Evolutionary conservation across 2,888 invertebrate species (phyloP).

Genomic region (Oxycera nigricornis): DNA sequence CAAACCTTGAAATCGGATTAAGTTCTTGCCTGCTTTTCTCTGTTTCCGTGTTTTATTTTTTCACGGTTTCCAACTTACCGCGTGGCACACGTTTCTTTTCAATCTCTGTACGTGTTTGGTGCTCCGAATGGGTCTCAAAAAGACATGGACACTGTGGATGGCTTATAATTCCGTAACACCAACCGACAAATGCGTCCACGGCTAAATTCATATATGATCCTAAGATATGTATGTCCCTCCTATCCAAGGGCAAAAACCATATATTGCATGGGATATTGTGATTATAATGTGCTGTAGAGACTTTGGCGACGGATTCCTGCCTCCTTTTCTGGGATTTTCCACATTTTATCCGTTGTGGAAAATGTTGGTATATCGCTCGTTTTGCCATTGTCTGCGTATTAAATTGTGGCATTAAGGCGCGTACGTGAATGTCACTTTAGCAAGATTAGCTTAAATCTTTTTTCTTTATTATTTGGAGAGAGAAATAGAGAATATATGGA

Average conservation of each 20-base stretch:
- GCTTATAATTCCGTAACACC: conserved; percentile 27
- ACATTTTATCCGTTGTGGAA: not conserved
- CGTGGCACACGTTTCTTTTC: conserved; percentile 5
- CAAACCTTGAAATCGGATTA: conserved; percentile 38
- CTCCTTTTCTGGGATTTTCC: conserved; percentile 23
- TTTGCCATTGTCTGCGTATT: conserved; percentile 23
- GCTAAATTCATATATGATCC: conserved; percentile 1
- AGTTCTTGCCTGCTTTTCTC: conserved; percentile 19
- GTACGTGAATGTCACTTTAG: conserved; percentile 12
- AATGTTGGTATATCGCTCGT: not conserved
- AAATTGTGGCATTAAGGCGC: conserved; percentile 35
- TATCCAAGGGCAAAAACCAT: conserved; percentile 15
- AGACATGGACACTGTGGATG: conserved; percentile 14
- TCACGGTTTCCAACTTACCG: not conserved
- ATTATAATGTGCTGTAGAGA: conserved; percentile 11
- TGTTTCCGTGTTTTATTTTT: not conserved
- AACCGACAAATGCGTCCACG: not conserved
- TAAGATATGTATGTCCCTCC: conserved; percentile 22
- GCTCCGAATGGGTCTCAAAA: not conserved
- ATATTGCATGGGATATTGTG: conserved; percentile 28
- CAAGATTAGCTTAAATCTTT: conserved; percentile 26
- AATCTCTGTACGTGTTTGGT: not conserved
- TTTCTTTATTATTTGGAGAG: conserved; percentile 20
- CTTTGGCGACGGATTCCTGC: not conserved
- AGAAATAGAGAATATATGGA: not conserved